These are phyloP conservation scores for Lochmaea capreae DNA, from an alignment of 2,888 invertebrate species.

Conservation along the genomic window DNA sequence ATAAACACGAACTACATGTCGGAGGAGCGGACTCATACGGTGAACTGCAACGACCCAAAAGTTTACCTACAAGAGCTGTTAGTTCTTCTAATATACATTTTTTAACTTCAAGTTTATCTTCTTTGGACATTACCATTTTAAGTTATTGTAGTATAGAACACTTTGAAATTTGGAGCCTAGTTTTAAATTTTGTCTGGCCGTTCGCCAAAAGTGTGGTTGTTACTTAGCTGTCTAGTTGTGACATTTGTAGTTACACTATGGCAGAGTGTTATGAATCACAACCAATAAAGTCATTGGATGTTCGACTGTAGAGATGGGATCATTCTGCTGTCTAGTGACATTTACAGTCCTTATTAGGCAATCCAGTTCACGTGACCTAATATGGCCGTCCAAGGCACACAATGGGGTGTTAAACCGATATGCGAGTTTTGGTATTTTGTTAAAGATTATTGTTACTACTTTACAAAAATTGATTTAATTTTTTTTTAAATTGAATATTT, in stretches of 20 bases:
- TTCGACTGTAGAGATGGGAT: too few species aligned
- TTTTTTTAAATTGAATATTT: too few species aligned
- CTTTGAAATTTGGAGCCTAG: background rate
- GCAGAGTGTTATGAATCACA: too few species aligned
- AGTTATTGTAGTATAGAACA: background rate
- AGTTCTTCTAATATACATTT: constrained; percentile 1
- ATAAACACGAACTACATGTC: background rate
- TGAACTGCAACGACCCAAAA: background rate
- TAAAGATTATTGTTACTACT: too few species aligned
- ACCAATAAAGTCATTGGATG: too few species aligned
- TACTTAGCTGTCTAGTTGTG: background rate
- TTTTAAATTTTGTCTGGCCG: background rate
- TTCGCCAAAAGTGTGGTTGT: background rate
- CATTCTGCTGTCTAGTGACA: too few species aligned
- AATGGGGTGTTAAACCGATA: too few species aligned
- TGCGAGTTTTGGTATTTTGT: too few species aligned
- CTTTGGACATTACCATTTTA: background rate
- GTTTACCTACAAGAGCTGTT: background rate
- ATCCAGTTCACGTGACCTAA: too few species aligned
- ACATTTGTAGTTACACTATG: background rate
- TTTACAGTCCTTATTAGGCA: too few species aligned
- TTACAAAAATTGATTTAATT: too few species aligned
- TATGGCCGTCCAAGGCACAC: too few species aligned
- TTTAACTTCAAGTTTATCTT: constrained; percentile 2
- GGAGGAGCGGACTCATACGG: background rate